Percentiles rank a stretch among this genome's conserved stretches.
phyloP scores from a whole-genome alignment of 2,797 vertebrate species.

The Intellagama lesueurii region DNA sequence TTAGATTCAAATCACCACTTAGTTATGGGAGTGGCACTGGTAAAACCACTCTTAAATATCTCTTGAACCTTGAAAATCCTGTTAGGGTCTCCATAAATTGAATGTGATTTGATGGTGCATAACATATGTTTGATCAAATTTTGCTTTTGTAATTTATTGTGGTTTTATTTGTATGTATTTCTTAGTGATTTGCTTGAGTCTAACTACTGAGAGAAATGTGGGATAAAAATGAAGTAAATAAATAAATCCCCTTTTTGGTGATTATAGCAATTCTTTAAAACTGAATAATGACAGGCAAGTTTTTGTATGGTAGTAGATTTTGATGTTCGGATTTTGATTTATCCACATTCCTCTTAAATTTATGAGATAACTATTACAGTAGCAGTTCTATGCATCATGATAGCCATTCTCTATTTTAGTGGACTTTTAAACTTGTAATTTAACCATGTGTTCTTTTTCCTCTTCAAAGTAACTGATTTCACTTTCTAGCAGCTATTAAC shows the following conservation, averaged over 20 bases:
- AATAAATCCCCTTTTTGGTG: not conserved
- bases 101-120: too few species aligned
- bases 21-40: too few species aligned
- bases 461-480: slow-evolving; percentile 34
- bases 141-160: too few species aligned
- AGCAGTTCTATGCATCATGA: not conserved
- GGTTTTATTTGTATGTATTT: too few species aligned
- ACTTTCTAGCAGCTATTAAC: slow-evolving; percentile 3
- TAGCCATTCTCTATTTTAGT: not conserved
- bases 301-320: not conserved
- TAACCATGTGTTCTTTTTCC: not conserved
- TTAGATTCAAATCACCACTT: too few species aligned
- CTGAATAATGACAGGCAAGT: not conserved
- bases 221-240: not conserved
- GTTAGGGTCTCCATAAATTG: too few species aligned
- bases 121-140: too few species aligned
- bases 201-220: too few species aligned
- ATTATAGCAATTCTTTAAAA: not conserved
- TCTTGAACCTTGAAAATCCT: too few species aligned
- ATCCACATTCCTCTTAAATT: not conserved
- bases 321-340: not conserved
- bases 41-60: too few species aligned
- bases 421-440: not conserved
- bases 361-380: not conserved
- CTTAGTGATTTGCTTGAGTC: too few species aligned